Conservation (phyloP, 2,797 vertebrate species). For the Todus mexicanus region DNA sequence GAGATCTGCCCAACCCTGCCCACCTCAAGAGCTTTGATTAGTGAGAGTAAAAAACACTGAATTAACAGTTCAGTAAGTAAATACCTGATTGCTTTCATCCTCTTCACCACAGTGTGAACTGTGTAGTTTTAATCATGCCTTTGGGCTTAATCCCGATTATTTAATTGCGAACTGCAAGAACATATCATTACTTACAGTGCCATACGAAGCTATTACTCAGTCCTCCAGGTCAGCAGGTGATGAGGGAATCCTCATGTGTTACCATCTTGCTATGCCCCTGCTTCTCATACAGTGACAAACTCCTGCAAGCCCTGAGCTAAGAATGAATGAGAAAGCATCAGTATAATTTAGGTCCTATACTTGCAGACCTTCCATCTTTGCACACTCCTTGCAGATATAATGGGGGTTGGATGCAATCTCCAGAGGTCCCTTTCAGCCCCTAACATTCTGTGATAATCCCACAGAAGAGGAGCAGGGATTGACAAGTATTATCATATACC, state of each 20-base stretch:
- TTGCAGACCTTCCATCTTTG: background rate
- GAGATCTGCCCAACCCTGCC: background rate
- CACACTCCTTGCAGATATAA: background rate
- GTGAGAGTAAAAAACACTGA: background rate
- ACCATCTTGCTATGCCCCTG: background rate
- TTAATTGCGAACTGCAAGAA: slow-evolving; percentile 12
- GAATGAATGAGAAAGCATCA: background rate
- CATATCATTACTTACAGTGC: slow-evolving; percentile 33
- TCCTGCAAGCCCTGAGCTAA: background rate
- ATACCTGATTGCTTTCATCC: slow-evolving; percentile 21
- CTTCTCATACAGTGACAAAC: background rate
- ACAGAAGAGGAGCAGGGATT: background rate
- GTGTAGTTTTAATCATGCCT: background rate
- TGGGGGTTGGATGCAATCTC: too few species aligned
- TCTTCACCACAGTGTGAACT: background rate
- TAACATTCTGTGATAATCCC: too few species aligned
- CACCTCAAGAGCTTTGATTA: background rate
- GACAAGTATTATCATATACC: background rate
- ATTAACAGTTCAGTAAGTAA: background rate
- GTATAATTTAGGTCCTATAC: background rate
- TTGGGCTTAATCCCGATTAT: slow-evolving; percentile 34
- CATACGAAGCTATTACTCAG: background rate
- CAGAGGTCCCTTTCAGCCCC: too few species aligned
- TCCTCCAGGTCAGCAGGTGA: background rate
- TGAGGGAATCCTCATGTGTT: background rate